Conservation (phyloP, 2,113 vertebrate species). For the Oryzias javanicus region DNA sequence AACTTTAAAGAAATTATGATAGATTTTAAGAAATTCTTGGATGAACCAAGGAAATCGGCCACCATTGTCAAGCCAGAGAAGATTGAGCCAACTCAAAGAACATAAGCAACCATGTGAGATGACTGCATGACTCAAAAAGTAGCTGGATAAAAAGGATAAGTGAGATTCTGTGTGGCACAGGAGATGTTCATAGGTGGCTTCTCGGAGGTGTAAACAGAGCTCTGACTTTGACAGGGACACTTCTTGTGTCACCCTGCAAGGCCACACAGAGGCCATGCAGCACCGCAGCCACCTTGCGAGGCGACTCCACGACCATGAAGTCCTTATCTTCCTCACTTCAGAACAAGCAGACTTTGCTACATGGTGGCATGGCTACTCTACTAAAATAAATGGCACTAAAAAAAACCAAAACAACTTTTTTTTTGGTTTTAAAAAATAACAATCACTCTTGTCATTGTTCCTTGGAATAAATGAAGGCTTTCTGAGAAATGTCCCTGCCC, state of each 20-base stretch:
- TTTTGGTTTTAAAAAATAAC: slow-evolving; percentile 44
- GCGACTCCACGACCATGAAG: slow-evolving; percentile 58
- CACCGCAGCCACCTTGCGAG: slow-evolving; percentile 36
- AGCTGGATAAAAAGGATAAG: slow-evolving; percentile 68
- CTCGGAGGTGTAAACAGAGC: slow-evolving; percentile 61
- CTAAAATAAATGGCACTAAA: no score
- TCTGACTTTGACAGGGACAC: slow-evolving; percentile 63
- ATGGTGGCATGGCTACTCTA: slow-evolving; percentile 10
- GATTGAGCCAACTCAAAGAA: slow-evolving; percentile 75
- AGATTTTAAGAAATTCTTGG: slow-evolving; percentile 61
- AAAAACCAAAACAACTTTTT: no score
- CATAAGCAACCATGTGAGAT: no score
- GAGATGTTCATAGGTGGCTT: slow-evolving; percentile 52
- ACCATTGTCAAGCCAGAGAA: slow-evolving; percentile 75
- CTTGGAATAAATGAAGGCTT: slow-evolving; percentile 7
- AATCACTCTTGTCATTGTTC: slow-evolving; percentile 64
- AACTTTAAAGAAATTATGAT: slow-evolving; percentile 67
- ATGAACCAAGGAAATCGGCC: slow-evolving; percentile 75
- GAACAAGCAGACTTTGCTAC: slow-evolving; percentile 29
- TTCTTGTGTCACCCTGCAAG: slow-evolving; percentile 43
- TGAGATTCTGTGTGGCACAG: slow-evolving; percentile 49
- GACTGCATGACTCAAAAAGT: no score
- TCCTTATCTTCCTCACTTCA: slow-evolving; percentile 52
- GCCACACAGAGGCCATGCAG: slow-evolving; percentile 29
- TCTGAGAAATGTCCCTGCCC: slow-evolving; percentile 33